Evolutionary conservation across 1,140 invertebrate genomes (phyloP).

Genomic region (Myzus persicae): DNA sequence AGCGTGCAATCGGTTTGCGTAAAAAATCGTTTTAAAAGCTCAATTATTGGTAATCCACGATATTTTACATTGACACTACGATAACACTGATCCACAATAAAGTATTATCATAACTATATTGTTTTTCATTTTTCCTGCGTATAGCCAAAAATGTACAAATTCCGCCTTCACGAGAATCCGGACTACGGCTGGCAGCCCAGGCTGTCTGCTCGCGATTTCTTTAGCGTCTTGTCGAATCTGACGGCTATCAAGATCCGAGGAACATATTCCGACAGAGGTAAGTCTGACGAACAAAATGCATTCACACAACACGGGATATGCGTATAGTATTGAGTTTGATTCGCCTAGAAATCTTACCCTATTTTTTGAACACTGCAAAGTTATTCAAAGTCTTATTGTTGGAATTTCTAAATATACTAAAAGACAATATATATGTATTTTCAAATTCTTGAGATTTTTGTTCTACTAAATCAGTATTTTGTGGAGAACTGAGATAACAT

Average conservation of each 20-base stretch:
- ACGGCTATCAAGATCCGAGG: constrained; percentile 93
- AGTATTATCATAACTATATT: neutral
- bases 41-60: neutral
- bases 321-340: neutral
- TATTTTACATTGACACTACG: neutral
- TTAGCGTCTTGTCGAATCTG: constrained; percentile 89
- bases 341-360: too few relatives aligned
- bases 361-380: neutral
- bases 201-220: constrained; percentile 84
- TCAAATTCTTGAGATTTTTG: too few relatives aligned
- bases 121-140: neutral
- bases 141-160: constrained; percentile 77
- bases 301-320: neutral
- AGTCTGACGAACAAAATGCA: neutral
- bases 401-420: too few relatives aligned
- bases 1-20: neutral
- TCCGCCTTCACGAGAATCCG: constrained; percentile 88
- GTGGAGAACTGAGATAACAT: too few relatives aligned
- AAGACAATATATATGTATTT: too few relatives aligned
- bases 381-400: too few relatives aligned
- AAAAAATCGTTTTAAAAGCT: neutral
- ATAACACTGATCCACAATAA: neutral
- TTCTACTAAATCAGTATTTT: too few relatives aligned
- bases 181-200: constrained; percentile 92
- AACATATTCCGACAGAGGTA: constrained; percentile 82